Evolutionary conservation across 2,113 vertebrate species (phyloP).

Genomic region (Limnothrissa miodon): DNA sequence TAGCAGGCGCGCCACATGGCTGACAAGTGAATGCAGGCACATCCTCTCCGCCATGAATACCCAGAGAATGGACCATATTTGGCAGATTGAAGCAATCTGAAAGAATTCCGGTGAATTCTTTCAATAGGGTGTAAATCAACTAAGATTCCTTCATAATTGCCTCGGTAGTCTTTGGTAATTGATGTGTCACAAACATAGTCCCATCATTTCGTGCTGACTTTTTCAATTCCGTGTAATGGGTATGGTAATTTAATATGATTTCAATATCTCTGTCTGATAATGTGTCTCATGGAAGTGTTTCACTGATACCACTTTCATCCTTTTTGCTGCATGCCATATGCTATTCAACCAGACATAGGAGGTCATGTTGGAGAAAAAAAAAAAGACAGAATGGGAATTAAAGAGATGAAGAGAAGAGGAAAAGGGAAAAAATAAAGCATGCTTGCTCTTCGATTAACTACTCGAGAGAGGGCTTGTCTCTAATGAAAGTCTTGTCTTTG

Average conservation of each 20-base stretch:
- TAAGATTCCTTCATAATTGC: slow-evolving; percentile 4
- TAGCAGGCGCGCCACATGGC: not conserved
- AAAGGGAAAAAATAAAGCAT: slow-evolving; percentile 13
- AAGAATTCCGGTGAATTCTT: not conserved
- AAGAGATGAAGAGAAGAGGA: slow-evolving; percentile 8
- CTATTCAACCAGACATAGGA: not conserved
- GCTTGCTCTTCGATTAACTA: slow-evolving; percentile 34
- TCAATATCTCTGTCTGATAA: slow-evolving; percentile 15
- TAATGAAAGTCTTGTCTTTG: slow-evolving; percentile 53
- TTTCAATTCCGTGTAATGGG: not conserved
- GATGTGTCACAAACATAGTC: slow-evolving; percentile 10
- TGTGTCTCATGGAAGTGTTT: not conserved
- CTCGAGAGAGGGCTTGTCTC: slow-evolving; percentile 45
- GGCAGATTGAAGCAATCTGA: not conserved
- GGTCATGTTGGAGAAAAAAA: not conserved
- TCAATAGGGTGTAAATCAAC: slow-evolving; percentile 13
- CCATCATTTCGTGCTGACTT: not conserved
- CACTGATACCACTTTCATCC: not conserved
- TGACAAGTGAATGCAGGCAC: not conserved
- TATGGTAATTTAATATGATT: slow-evolving; percentile 27
- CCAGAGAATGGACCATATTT: too few species aligned
- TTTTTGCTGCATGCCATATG: not conserved
- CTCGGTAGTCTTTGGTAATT: not conserved
- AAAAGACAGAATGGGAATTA: not conserved
- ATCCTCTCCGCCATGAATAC: not conserved